phyloP scores from a whole-genome alignment of 2,113 vertebrate species.

The Poicephalus meyeri region DNA sequence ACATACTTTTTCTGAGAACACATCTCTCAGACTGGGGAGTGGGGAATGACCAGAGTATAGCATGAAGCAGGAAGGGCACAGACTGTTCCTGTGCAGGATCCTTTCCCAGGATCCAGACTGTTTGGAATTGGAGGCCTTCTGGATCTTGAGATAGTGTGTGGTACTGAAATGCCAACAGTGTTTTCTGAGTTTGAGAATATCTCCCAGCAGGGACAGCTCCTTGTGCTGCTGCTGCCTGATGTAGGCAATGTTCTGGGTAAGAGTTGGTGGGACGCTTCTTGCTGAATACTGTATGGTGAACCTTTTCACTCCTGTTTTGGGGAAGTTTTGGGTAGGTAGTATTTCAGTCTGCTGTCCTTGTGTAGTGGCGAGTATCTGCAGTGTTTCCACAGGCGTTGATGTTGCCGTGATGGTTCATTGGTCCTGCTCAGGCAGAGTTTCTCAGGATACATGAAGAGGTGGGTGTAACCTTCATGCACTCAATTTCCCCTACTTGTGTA shows the following conservation, averaged over 20 bases:
- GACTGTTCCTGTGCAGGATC: not conserved
- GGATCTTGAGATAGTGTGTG: not conserved
- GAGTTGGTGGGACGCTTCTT: not conserved
- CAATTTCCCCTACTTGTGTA: not conserved
- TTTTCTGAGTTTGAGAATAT: not conserved
- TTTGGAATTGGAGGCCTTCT: not conserved
- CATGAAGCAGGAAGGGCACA: not conserved
- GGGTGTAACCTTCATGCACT: not conserved
- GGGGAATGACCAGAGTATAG: not conserved
- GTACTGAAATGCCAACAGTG: not conserved
- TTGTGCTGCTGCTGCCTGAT: not conserved
- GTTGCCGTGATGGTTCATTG: not conserved
- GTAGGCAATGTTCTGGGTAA: not conserved
- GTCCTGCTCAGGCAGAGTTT: not conserved
- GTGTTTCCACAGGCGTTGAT: not conserved
- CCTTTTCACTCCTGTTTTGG: not conserved
- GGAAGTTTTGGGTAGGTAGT: no score
- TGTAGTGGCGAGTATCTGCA: accelerated
- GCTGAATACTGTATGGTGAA: not conserved
- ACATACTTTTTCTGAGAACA: not conserved
- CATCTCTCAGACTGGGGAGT: not conserved
- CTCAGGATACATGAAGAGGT: not conserved
- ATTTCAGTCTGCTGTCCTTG: not conserved
- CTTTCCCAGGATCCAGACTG: not conserved
- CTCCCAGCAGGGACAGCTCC: not conserved